phyloP scores from a whole-genome alignment of 2,797 vertebrate genomes.

The Sparus aurata region DNA sequence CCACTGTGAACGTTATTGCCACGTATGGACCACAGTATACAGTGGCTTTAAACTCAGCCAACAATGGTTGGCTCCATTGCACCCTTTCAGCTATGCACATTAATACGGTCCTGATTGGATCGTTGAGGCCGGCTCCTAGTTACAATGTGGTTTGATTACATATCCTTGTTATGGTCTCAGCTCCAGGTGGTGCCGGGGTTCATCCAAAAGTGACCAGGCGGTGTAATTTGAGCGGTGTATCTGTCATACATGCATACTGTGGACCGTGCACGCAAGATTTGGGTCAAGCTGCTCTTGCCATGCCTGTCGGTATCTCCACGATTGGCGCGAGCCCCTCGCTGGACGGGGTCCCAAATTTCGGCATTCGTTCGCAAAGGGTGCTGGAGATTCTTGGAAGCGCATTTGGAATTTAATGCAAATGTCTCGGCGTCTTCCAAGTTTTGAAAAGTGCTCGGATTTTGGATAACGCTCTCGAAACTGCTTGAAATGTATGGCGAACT shows the following conservation, averaged over 20 bases:
- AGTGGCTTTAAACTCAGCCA: background rate
- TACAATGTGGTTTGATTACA: background rate
- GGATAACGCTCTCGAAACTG: too few species aligned
- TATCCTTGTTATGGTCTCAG: slow-evolving; percentile 5
- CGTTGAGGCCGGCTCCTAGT: background rate
- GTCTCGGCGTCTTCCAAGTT: too few species aligned
- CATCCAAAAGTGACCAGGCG: slow-evolving; percentile 14
- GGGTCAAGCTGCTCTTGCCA: slow-evolving; percentile 52
- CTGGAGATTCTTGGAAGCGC: too few species aligned
- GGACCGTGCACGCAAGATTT: slow-evolving; percentile 35
- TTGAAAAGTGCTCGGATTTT: too few species aligned
- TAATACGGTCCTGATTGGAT: background rate
- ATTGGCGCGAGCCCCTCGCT: background rate
- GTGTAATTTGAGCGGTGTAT: slow-evolving; percentile 45
- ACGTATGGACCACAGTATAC: background rate
- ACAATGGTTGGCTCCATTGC: background rate
- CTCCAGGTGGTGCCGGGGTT: slow-evolving; percentile 13
- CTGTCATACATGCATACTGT: slow-evolving; percentile 18
- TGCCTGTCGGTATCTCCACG: slow-evolving; percentile 31
- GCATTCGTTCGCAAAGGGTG: too few species aligned
- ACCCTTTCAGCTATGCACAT: background rate
- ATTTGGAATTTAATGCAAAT: too few species aligned
- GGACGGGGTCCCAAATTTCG: slow-evolving; percentile 10
- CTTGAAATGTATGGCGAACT: too few species aligned
- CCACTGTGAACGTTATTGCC: background rate